Conservation (phyloP, 2,797 vertebrate species). For the Pseudochirops corinnae region DNA sequence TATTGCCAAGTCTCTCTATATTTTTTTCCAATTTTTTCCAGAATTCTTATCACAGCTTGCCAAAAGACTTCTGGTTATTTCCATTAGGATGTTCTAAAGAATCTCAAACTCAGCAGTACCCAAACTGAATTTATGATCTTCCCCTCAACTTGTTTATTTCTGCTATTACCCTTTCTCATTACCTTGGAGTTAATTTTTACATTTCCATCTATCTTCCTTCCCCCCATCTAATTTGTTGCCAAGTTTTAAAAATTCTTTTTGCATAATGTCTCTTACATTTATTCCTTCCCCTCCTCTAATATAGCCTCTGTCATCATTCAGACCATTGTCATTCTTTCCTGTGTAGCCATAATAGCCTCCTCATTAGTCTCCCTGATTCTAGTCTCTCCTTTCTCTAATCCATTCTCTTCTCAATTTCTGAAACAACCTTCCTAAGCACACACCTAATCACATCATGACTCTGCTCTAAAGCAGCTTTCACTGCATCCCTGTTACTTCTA, state of each 20-base stretch:
- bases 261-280: not conserved
- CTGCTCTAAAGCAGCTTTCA: not conserved
- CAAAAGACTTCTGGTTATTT: not conserved
- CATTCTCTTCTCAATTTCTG: not conserved
- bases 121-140: not conserved
- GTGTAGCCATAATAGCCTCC: not conserved
- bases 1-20: not conserved
- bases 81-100: not conserved
- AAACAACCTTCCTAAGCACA: not conserved
- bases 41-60: not conserved
- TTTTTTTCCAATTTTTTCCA: not conserved
- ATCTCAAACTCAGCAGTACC: not conserved
- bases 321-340: not conserved
- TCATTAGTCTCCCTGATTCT: not conserved
- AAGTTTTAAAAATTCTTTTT: not conserved
- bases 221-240: not conserved
- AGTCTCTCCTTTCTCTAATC: not conserved
- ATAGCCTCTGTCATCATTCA: not conserved
- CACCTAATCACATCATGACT: not conserved
- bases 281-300: not conserved
- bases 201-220: not conserved
- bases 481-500: not conserved
- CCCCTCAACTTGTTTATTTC: not conserved
- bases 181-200: not conserved
- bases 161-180: not conserved